Base-by-base conservation (phyloP, 2,797 vertebrate genomes). In the Tenualosa ilisha region DNA sequence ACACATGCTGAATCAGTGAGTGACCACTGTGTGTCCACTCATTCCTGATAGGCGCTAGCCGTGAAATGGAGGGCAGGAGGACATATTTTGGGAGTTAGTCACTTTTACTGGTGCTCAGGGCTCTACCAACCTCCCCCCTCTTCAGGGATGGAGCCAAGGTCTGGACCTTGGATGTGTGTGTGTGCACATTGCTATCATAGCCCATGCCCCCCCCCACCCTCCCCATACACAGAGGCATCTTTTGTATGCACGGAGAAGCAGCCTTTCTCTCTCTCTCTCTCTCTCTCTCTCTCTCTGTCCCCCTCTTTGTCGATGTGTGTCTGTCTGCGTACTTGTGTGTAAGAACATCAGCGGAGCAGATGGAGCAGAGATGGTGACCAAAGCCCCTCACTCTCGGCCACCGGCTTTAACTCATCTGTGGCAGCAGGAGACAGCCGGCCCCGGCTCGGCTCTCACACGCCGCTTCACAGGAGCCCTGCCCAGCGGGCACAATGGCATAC, bases 1-100 rank as follows among this genome's bases (percentile, higher is more conserved):
- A 75, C 68, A 40, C 68, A 40, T 22, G 56, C 20, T 65, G 56
- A 22, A 31, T 31, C 68, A 75, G 15, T 43, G 68, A 31, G 63
- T 75, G 68, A 75, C 31, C 12, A 75, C 68, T 26, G 22, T 68
- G 24, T 17, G 68, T 40, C 31, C 40, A 75, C 37, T 37, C 68
- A 75, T 75, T 75, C 68, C 68, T 75, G 31, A 20, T 75, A 17
- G 68, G 68, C 13, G 40, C 5, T 56, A 72, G 59, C 31, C 49
- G 53, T 81, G 81, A 63, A 75, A 81, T 75, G 43, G 0, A 31
- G 56, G 24, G 46, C 79, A 81, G 31, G 63, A 54, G n/a, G 72
- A 82, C 81, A 84, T 87, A 86, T 86, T 89, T 89, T 50, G 50
- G 37, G 59, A 86, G 51, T 89, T 84, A 85, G 43, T 89, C 82